phyloP scores from a whole-genome alignment of 2,888 invertebrate genomes.

The Epinotia demarniana region DNA sequence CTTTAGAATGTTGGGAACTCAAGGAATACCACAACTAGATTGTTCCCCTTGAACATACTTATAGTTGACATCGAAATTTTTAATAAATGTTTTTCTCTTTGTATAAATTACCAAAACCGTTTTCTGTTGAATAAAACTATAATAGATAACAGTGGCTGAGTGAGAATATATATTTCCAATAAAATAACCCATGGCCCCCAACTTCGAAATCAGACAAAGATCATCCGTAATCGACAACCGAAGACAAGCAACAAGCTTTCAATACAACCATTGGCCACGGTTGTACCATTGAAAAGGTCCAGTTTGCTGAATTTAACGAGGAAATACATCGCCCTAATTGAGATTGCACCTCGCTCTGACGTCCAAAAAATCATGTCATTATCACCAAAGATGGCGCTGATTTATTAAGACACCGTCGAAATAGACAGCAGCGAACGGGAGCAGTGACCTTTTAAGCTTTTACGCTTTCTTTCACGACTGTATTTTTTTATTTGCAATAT shows the following conservation, averaged over 20 bases:
- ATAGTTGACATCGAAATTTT: too few species aligned
- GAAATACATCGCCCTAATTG: conserved; percentile 81
- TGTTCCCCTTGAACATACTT: too few species aligned
- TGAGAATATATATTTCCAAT: too few species aligned
- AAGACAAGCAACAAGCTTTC: not conserved
- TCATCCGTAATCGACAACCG: too few species aligned
- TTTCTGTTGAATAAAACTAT: too few species aligned
- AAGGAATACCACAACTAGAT: too few species aligned
- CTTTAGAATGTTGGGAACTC: too few species aligned
- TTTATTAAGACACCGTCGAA: conserved; percentile 76
- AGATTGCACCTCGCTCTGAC: conserved; percentile 76
- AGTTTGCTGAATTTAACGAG: conserved; percentile 79
- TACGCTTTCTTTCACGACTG: conserved; percentile 59
- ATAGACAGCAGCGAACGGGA: conserved; percentile 76
- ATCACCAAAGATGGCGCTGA: conserved; percentile 77
- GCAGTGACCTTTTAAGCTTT: conserved; percentile 54
- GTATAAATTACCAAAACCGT: too few species aligned
- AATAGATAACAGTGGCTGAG: too few species aligned
- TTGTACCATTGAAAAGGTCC: conserved; percentile 67
- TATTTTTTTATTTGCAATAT: conserved; percentile 39
- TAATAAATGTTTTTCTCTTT: too few species aligned
- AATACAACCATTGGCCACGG: conserved; percentile 51
- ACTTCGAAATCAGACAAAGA: too few species aligned
- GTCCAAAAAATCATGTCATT: conserved; percentile 79
- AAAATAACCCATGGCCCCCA: too few species aligned